Evolutionary conservation across 92 coral and sea anemone species (phyloP), one percentile per base, ranked within the genome.

Genomic region (Phenganax stokvisi): DNA sequence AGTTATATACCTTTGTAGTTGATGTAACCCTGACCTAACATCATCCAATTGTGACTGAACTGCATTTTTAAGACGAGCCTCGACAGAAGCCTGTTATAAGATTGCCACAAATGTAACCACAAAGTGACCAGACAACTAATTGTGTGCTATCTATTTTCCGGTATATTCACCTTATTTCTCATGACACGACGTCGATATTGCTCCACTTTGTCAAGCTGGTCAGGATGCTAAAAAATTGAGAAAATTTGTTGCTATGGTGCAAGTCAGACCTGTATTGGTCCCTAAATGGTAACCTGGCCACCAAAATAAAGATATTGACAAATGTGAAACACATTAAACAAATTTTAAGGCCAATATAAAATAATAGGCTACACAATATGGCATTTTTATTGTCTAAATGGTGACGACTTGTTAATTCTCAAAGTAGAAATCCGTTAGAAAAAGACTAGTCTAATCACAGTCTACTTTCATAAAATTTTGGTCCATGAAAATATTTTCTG

Each of bases 41-140:
- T 97, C 98, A 76, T 94, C 98, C n/a, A 94, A 84, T 83, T 94
- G 98, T n/a, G 98, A 94, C 85, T 94, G 98, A 7, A 94, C 98
- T 16, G 98, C 98, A 30, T 90, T 90, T 82, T 94, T 94, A 7
- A 94, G 90, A 72, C 98, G 89, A 57, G 98, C 98, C 71, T 94
- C 97, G 27, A 91, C 98, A 11, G 98, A 94, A 16, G 98, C 98
- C 98, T 94, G 47, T 68, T 2, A 67, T 7, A 12, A 54, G 8
- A 85, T 51, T 15, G 29, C 51, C 44, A 4, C 37, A 77, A 77
- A 60, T 31, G 10, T 3, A 77, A 17, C 44, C 12, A 55, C 17
- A 56, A 77, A 12, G 47, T 55, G 12, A 12, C 15, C 10, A 15
- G 3, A 6, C 2, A 2, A 61, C 27, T 57, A 17, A 10, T 0